phyloP scores from a whole-genome alignment of 2,113 vertebrate genomes.

The Macquaria ambigua region DNA sequence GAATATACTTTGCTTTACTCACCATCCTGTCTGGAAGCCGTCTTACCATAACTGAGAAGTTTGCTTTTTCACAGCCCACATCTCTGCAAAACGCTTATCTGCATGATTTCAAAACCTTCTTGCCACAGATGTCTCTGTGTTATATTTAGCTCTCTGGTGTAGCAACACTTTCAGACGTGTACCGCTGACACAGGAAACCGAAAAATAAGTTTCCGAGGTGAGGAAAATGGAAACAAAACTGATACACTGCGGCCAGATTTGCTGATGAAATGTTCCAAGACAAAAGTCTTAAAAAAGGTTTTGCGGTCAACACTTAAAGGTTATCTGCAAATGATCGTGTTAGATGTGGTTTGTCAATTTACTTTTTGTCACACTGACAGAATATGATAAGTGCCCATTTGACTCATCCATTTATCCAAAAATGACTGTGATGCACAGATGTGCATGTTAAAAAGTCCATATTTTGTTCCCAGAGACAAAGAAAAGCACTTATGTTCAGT shows the following conservation, averaged over 20 bases:
- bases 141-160: conserved; percentile 70
- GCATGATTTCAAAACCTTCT: conserved; percentile 60
- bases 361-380: neutral
- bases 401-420: neutral
- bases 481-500: neutral
- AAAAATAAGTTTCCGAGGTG: conserved; percentile 59
- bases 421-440: neutral
- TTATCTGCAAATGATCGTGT: neutral
- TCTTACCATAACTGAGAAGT: conserved; percentile 35
- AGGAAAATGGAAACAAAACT: conserved; percentile 52
- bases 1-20: conserved; percentile 19
- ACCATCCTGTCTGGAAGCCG: conserved; percentile 30
- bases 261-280: neutral
- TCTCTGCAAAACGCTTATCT: conserved; percentile 57
- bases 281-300: neutral
- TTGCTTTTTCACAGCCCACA: conserved; percentile 51
- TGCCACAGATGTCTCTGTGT: conserved; percentile 57
- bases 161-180: conserved; percentile 47
- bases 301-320: neutral
- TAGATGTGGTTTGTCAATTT: neutral
- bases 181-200: conserved; percentile 42
- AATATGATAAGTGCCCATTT: neutral
- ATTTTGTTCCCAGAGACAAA: neutral
- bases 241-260: conserved; percentile 18
- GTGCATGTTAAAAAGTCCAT: neutral